These are phyloP conservation scores for Solenodon paradoxus DNA, from an alignment of 2,113 vertebrate species.

Conservation along the genomic window DNA sequence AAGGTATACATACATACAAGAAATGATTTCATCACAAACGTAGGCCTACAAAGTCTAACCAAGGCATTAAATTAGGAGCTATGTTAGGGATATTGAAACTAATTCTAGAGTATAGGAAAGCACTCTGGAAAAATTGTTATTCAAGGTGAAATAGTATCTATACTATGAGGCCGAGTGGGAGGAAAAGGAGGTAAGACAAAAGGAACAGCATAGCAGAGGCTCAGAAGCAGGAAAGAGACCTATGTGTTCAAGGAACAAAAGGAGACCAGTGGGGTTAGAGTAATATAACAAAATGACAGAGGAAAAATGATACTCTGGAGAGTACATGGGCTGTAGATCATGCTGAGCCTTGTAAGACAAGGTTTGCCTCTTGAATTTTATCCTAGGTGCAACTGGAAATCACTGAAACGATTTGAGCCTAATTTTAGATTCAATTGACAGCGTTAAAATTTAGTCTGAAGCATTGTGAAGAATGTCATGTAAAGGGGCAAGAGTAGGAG, in stretches of 20 bases:
- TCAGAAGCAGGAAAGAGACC: not conserved
- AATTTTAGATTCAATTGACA: not conserved
- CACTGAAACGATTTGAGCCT: not conserved
- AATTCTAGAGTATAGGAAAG: not conserved
- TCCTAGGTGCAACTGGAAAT: not conserved
- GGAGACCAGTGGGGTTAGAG: not conserved
- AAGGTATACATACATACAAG: not conserved
- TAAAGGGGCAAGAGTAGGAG: not conserved
- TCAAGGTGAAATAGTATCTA: not conserved
- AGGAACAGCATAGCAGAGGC: not conserved
- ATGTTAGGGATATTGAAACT: not conserved
- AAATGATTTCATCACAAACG: not conserved
- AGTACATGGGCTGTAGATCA: not conserved
- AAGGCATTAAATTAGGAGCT: not conserved
- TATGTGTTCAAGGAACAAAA: not conserved
- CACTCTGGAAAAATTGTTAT: not conserved
- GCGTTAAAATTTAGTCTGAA: no score
- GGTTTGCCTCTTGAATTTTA: not conserved
- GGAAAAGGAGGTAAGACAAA: not conserved
- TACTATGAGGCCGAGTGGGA: not conserved
- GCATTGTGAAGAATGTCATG: not conserved
- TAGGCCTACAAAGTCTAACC: not conserved
- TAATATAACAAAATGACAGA: not conserved
- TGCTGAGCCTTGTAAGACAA: not conserved
- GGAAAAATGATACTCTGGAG: not conserved